Evolutionary conservation across 2,888 invertebrate species (phyloP).

Genomic region (Stratiomys singularior): DNA sequence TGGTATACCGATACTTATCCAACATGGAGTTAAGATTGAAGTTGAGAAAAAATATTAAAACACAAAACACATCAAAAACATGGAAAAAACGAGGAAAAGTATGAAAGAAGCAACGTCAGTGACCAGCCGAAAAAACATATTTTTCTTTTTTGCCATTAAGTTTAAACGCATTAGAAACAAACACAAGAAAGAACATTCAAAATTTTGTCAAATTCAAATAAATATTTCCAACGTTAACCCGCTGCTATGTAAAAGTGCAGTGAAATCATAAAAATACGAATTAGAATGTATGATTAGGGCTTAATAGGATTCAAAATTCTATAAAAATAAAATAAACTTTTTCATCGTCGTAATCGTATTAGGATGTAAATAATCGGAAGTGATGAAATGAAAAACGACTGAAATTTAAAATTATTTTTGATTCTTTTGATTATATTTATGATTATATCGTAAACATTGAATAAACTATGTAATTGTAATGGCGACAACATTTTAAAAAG

Average conservation of each 20-base stretch:
- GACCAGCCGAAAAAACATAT: not conserved
- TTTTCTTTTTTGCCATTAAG: not conserved
- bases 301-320: constrained; percentile 38
- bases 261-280: not conserved
- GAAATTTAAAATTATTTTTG: constrained; percentile 53
- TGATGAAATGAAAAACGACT: constrained; percentile 50
- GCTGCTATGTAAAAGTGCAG: not conserved
- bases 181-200: not conserved
- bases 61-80: not conserved
- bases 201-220: constrained; percentile 28
- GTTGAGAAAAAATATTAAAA: constrained; percentile 3
- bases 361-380: constrained; percentile 50
- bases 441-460: constrained; percentile 27
- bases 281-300: constrained; percentile 31
- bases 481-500: constrained; percentile 31
- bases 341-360: constrained; percentile 46
- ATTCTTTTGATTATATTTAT: constrained; percentile 48
- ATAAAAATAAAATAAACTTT: constrained; percentile 15
- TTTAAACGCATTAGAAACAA: not conserved
- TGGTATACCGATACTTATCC: constrained; percentile 67
- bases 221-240: constrained; percentile 2
- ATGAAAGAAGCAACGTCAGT: not conserved
- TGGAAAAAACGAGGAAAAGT: not conserved
- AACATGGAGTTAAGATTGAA: constrained; percentile 63
- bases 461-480: constrained; percentile 44